Evolutionary conservation across 2,888 invertebrate genomes (phyloP), one percentile per base, ranked within the genome.

Genomic region (Coenonympha glycerion): DNA sequence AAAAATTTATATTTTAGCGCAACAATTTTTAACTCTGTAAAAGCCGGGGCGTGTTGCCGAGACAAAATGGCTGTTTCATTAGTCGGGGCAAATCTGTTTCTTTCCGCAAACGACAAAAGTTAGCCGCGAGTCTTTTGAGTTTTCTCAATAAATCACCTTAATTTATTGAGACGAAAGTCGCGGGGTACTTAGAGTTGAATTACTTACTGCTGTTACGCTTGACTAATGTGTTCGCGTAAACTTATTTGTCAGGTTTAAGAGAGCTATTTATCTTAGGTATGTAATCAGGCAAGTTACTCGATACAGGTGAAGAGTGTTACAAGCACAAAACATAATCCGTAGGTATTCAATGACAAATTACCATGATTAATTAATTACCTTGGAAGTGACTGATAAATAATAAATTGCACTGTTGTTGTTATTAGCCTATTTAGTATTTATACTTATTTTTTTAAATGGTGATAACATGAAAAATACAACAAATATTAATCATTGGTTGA

Each of bases 91-190:
- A 78, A 78, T 77, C 73, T 73, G 71, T 66, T 76, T 76, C 79
- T 76, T 78, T 76, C 71, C 68, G 62, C 60, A 73, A 76, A 81
- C 71, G 80, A 71, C 76, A 75, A 76, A 82, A 83, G 71, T 83
- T 83, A 67, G 62, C 64, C 62, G 63, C 61, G 56, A 66, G 65
- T 66, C 71, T 69, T 73, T 69, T 69, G 69, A 80, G 73, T 71
- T 68, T 65, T 66, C 66, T 66, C 66, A 71, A 83, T 84, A 84
- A 84, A 83, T 84, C 82, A 82, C 76, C 72, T 76, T 78, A 82
- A 83, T 82, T 82, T 82, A 83, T 80, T 73, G 76, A 81, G 78
- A 81, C 75, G 78, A 76, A 77, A 73, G 61, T 69, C 71, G 55
- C 61, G 61, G 70, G 71, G 69, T 69, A 73, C 72, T 76, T 71